Evolutionary conservation across 2,888 invertebrate species (phyloP), one percentile per base, ranked within the genome.

Genomic region (Neuroscelio doddi): DNA sequence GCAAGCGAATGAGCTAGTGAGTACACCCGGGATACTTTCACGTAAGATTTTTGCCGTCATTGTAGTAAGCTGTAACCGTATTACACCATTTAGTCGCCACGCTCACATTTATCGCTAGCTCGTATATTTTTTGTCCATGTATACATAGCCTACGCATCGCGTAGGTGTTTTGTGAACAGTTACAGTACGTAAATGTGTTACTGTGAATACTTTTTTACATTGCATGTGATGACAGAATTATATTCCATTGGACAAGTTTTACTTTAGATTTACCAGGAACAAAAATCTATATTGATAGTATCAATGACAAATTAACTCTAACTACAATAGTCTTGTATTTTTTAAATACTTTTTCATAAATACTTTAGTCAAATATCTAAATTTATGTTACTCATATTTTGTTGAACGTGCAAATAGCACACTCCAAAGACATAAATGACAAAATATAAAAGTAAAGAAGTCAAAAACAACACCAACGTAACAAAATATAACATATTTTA

Each of bases 1-100:
- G 56, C 61, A 59, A 65, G 71, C 67, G 50, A 52, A 62, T 57
- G 32, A 62, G 61, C 58, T 56, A 49, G 61, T 59, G 62, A 56
- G 56, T 50, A 58, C 57, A 64, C 64, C 57, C 61, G 68, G 53
- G 69, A 63, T 76, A 80, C 78, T 80, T 80, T 80, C 80, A 78
- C 78, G 74, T 74, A 26, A 63, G 69, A 77, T 75, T 78, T 74
- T 78, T 74, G 63, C 58, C 62, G 55, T 55, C 70, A 73, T 75
- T 73, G 77, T 70, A 62, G 74, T 71, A 58, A 72, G 57, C 56
- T 64, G 68, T 62, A 74, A 74, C 68, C 69, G 63, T 73, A 70
- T 73, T 69, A 70, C 63, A 62, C 64, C 66, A 68, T 71, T 76
- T 73, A 73, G 70, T 67, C 65, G 24, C 50, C 34, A 52, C 46